A percentile compares a stretch with the other conserved stretches of the same genome.
phyloP scores from a whole-genome alignment of 2,888 invertebrate species.

The Drosophila merina region DNA sequence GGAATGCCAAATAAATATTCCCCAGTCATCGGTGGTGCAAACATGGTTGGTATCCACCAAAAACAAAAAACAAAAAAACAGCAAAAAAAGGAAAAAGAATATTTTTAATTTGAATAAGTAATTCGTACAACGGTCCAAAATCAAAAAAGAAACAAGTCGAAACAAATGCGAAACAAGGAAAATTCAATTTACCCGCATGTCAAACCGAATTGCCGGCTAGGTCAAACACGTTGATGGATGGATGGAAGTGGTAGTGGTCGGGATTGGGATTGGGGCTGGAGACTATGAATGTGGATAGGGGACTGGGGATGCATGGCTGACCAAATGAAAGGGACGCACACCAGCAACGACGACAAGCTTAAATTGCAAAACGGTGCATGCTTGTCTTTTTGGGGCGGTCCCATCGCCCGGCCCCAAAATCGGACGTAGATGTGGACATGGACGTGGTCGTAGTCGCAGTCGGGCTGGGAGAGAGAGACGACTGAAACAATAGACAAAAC shows the following conservation, averaged over 20 bases:
- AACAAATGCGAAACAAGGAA: constrained; percentile 78
- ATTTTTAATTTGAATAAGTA: constrained; percentile 80
- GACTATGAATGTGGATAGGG: background rate
- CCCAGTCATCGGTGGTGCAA: constrained; percentile 48
- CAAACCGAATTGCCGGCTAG: constrained; percentile 78
- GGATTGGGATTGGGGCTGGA: constrained; percentile 23
- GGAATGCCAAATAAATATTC: constrained; percentile 42
- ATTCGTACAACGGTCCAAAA: constrained; percentile 72
- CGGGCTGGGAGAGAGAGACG: constrained; percentile 14
- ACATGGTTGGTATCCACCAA: constrained; percentile 7
- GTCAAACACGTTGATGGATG: constrained; percentile 80
- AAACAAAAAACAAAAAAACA: constrained; percentile 1
- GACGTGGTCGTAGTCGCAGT: background rate
- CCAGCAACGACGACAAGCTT: constrained; percentile 54
- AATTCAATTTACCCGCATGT: constrained; percentile 82
- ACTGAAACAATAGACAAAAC: constrained; percentile 64
- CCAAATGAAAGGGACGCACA: constrained; percentile 55
- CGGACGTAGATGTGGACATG: constrained; percentile 9
- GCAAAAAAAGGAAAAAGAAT: constrained; percentile 43
- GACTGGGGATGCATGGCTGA: constrained; percentile 23
- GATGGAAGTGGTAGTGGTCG: constrained; percentile 55
- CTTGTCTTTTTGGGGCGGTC: constrained; percentile 64
- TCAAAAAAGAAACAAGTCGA: constrained; percentile 70
- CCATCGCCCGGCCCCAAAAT: constrained; percentile 39
- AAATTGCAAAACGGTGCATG: constrained; percentile 75